Conservation (phyloP, 35 echinoderm and acorn worm species). For the Holothuria glaberrima region DNA sequence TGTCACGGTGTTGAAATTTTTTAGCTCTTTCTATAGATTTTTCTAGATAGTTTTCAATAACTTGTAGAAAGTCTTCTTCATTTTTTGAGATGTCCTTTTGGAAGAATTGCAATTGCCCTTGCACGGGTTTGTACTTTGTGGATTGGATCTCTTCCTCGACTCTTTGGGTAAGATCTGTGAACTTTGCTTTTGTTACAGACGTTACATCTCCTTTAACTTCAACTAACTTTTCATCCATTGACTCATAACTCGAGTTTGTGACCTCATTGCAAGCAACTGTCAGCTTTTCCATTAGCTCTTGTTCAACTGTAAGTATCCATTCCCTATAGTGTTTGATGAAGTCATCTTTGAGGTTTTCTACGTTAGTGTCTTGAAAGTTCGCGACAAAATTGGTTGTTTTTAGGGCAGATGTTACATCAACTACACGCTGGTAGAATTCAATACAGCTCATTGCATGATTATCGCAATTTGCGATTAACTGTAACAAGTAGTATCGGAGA, state of each 20-base stretch:
- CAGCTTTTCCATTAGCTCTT: not conserved
- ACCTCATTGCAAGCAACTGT: slow-evolving; percentile 7
- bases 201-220: not conserved
- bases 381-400: slow-evolving; percentile 23
- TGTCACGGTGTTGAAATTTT: not conserved
- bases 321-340: slow-evolving; percentile 5
- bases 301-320: not conserved
- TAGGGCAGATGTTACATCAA: slow-evolving; percentile 24
- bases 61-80: not conserved
- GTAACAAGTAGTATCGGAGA: not conserved
- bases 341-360: slow-evolving; percentile 29
- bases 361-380: slow-evolving; percentile 32
- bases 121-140: not conserved
- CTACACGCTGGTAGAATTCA: slow-evolving; percentile 25
- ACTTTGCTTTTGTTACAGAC: not conserved
- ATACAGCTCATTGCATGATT: not conserved
- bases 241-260: too few species aligned
- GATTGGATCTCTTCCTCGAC: not conserved
- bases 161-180: not conserved
- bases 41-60: not conserved
- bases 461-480: not conserved
- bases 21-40: not conserved
- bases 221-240: too few species aligned
- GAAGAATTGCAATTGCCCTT: not conserved
- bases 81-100: not conserved